These are phyloP conservation scores for Dendrocincla fuliginosa DNA, from an alignment of 2,797 vertebrate genomes.

Conservation along the genomic window DNA sequence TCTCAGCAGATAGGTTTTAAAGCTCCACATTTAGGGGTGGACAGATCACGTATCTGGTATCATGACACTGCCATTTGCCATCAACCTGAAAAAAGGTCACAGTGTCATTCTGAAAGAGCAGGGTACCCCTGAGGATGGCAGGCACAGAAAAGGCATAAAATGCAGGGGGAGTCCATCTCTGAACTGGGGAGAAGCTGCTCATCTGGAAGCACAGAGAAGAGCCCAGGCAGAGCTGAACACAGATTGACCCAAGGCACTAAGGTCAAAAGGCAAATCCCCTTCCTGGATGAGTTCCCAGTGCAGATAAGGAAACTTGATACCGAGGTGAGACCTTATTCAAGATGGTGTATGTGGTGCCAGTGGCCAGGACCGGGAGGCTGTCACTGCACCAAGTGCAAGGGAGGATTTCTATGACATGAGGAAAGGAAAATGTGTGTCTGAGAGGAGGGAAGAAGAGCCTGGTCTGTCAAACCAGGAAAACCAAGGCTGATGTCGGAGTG, in stretches of 20 bases:
- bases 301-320: neutral
- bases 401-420: neutral
- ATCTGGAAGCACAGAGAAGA: neutral
- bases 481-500: neutral
- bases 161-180: neutral
- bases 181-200: neutral
- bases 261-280: slow-evolving; percentile 38
- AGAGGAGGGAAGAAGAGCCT: neutral
- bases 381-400: neutral
- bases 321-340: neutral
- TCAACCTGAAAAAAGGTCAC: neutral
- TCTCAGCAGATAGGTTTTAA: neutral
- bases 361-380: neutral
- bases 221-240: neutral
- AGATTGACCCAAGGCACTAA: slow-evolving; percentile 30
- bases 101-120: neutral
- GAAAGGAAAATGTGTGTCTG: neutral
- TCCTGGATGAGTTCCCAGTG: slow-evolving; percentile 14
- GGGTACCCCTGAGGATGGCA: neutral
- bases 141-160: neutral
- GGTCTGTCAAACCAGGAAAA: neutral
- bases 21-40: neutral
- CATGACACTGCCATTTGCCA: neutral
- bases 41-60: neutral
- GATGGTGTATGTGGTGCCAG: neutral